These are phyloP conservation scores for Nemurella pictetii DNA, from an alignment of 2,888 invertebrate genomes.

Conservation along the genomic window DNA sequence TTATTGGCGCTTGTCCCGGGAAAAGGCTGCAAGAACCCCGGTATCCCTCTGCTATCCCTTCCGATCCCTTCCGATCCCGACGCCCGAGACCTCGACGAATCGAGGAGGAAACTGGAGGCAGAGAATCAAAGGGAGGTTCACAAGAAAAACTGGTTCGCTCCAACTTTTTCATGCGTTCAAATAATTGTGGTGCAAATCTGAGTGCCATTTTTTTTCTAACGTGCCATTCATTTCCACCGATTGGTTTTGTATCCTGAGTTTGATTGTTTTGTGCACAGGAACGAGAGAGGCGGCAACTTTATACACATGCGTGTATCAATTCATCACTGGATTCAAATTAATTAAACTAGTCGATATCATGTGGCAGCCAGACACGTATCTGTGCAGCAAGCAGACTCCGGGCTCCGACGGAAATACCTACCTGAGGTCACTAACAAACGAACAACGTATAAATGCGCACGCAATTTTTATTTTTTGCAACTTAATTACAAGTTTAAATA, in stretches of 20 bases:
- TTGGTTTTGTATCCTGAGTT: not conserved
- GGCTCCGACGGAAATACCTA: not conserved
- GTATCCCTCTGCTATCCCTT: too few species aligned
- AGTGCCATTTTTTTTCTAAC: not conserved
- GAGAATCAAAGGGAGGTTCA: not conserved
- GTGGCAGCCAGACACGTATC: too few species aligned
- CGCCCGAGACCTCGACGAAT: too few species aligned
- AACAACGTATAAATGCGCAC: not conserved
- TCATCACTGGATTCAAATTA: not conserved
- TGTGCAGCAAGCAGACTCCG: too few species aligned
- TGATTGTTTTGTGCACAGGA: not conserved
- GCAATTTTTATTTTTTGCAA: conserved; percentile 6
- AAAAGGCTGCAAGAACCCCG: too few species aligned
- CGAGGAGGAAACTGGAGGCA: not conserved
- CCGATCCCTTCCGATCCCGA: too few species aligned
- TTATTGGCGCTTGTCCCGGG: not conserved
- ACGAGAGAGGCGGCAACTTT: not conserved
- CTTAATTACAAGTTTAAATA: conserved; percentile 6
- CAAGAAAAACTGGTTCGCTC: not conserved
- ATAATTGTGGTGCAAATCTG: not conserved
- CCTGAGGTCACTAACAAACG: not conserved
- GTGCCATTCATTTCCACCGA: not conserved
- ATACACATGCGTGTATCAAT: not conserved
- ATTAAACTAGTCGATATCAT: not conserved
- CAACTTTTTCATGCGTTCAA: not conserved